A percentile compares a stretch with the other conserved stretches of the same genome.
Conservation (phyloP, 2,888 invertebrate species). For the Oxytorus armatus region DNA sequence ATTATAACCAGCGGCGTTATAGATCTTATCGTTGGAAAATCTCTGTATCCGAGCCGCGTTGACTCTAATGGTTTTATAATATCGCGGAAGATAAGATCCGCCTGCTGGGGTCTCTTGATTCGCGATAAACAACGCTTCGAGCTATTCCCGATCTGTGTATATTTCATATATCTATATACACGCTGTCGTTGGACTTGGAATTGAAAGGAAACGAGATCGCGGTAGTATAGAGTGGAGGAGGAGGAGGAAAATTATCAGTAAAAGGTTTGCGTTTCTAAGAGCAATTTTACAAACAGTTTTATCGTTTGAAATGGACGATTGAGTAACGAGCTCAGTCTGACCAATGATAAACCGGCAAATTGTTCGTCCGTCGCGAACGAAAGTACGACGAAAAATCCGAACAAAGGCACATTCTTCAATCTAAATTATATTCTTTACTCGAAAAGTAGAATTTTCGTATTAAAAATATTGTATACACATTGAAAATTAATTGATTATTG, state of each 20-base stretch:
- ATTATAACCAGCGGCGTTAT: slow-evolving; percentile 48
- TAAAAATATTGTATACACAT: too few relatives aligned
- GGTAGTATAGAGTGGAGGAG: background rate
- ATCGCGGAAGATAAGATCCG: slow-evolving; percentile 72
- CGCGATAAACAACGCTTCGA: slow-evolving; percentile 60
- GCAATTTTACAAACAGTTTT: slow-evolving; percentile 5
- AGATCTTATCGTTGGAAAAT: slow-evolving; percentile 71
- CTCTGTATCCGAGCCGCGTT: slow-evolving; percentile 64
- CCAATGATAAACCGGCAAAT: slow-evolving; percentile 16
- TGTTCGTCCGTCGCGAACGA: background rate
- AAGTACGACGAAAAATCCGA: background rate
- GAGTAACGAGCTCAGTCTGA: slow-evolving; percentile 6
- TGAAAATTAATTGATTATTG: too few relatives aligned
- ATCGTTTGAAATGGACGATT: slow-evolving; percentile 1
- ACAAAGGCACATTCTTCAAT: too few relatives aligned
- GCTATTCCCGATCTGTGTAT: slow-evolving; percentile 18
- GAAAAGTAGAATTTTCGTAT: too few relatives aligned
- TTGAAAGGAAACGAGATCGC: slow-evolving; percentile 19
- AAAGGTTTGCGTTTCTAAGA: background rate
- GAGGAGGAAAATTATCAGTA: slow-evolving; percentile 1
- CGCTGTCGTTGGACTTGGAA: background rate
- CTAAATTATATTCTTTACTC: too few relatives aligned
- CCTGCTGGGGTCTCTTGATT: slow-evolving; percentile 64
- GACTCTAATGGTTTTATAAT: slow-evolving; percentile 75
- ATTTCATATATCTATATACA: background rate